Evolutionary conservation across 1,140 invertebrate genomes (phyloP), one percentile per base, ranked within the genome.

Genomic region (Drosophila paulistorum): DNA sequence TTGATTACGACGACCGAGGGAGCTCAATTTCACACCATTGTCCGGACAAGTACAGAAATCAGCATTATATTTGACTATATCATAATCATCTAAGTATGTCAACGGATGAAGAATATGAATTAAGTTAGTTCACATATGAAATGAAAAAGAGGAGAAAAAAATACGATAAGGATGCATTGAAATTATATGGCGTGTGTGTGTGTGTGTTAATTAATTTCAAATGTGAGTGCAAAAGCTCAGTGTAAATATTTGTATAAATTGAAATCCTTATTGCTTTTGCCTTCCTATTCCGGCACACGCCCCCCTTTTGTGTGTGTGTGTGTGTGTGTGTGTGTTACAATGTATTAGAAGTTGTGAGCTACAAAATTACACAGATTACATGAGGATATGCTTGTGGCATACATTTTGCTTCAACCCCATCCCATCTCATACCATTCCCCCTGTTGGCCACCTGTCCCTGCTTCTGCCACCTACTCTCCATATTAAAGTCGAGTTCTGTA

Each of bases 171-270:
- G 30, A 14, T 35, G 55, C 33, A 35, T n/a, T 58, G 30, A 30
- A 30, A 30, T 30, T 30, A 30, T 0, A 7, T 30, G 5, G 30
- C 30, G 0, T 30, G 30, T 30, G 6, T 30, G 30, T 58, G 57
- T 77, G 74, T 76, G 59, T 64, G 76, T 60, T 74, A 76, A 76
- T 76, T 76, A 76, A 76, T 76, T 76, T 70, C 73, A 65, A 76
- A 76, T 76, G 74, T 57, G 66, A 76, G 64, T 76, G 73, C 74
- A 77, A 66, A 76, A 76, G 74, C 73, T 69, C 74, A 76, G 62
- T 65, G 73, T 66, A 75, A 76, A 76, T 62, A 76, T 76, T 76
- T 76, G 74, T 74, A 76, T 66, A 70, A 64, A 68, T 76, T 70
- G 73, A 76, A 76, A 76, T 76, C 74, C 59, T 73, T 76, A 59